Evolutionary conservation across 2,113 vertebrate species (phyloP).

Genomic region (Sterrhoptilus dennistouni): DNA sequence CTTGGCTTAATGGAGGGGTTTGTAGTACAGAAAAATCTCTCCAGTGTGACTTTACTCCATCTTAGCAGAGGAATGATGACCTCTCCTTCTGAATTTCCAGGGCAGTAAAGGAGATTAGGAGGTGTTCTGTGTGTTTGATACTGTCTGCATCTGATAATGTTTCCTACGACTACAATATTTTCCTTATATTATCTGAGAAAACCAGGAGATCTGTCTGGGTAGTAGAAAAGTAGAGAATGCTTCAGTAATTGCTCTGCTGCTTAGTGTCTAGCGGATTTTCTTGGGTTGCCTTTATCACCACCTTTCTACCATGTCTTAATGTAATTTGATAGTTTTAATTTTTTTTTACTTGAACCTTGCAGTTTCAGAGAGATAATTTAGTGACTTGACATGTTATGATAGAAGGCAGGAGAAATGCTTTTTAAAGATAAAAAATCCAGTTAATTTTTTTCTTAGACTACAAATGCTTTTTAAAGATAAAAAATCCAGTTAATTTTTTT

Average conservation of each 20-base stretch:
- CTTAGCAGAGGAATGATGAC: not conserved
- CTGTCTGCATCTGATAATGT: constrained; percentile 27
- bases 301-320: not conserved
- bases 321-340: not conserved
- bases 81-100: not conserved
- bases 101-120: not conserved
- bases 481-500: not conserved
- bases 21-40: not conserved
- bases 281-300: not conserved
- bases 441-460: not conserved
- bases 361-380: not conserved
- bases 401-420: not conserved
- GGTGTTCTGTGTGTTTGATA: not conserved
- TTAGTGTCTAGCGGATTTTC: not conserved
- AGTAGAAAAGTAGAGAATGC: not conserved
- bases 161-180: constrained; percentile 8
- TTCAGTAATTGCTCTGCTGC: not conserved
- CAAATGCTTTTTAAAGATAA: not conserved
- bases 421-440: not conserved
- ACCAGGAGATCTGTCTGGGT: not conserved
- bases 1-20: not conserved
- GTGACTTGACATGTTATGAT: not conserved
- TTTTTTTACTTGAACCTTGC: not conserved
- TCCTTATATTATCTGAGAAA: not conserved
- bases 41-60: not conserved